Evolutionary conservation across 2,797 vertebrate genomes (phyloP), one percentile per base, ranked within the genome.

Genomic region (Nasua narica): DNA sequence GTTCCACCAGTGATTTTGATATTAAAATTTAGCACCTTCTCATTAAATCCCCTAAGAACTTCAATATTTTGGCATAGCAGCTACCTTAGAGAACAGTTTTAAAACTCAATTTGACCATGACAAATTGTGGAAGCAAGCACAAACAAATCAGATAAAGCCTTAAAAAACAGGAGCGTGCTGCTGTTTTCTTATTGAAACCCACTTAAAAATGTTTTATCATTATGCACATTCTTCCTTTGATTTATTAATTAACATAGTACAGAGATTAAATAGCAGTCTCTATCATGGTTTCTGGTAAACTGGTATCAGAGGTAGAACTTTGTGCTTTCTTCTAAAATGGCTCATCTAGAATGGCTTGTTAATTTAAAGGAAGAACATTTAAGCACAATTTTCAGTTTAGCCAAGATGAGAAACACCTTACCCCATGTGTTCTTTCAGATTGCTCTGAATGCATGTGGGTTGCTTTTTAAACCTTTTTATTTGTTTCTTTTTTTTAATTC

Each of bases 11-110:
- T 95, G 84, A 84, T 93, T 90, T 78, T 87, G 84, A 96, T 94
- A 94, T 87, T 96, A 94, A 97, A 95, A 94, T 95, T 86, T 97
- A 96, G 87, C 84, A 90, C 79, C 52, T 94, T 87, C 54, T 96
- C 83, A 87, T 97, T 96, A 97, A 84, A 79, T 91, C 88, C 76
- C 72, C 78, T 54, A 90, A 94, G 56, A 96, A 95, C 52, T 60
- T 94, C 95, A 96, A 70, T 96, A 96, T 91, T 87, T 84, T 89
- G 91, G 91, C 78, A 95, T n/a, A 84, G 56, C 69, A 83, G 54
- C 60, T 96, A 65, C 65, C 77, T 94, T 96, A 83, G 78, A 91
- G 83, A 96, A 94, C 89, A 93, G 78, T 87, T 92, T 94, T 89
- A 96, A 96, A 96, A 89, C 79, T 89, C 89, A 94, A 5, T 94